Evolutionary conservation across 2,888 invertebrate species (phyloP).

Genomic region (Asteroscopus sphinx): DNA sequence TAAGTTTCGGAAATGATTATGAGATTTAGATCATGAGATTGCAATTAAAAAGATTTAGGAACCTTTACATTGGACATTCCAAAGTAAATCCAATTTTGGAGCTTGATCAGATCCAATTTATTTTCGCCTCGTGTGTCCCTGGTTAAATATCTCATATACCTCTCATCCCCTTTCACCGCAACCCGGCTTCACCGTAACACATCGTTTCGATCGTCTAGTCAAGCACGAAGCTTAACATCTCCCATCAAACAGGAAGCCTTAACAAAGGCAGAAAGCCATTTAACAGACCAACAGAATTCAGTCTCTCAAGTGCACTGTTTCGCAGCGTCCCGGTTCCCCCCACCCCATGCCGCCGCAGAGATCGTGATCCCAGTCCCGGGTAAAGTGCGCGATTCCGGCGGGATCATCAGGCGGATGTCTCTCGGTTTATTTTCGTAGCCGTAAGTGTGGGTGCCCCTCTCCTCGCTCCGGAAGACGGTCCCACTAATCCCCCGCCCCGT

Average conservation of each 20-base stretch:
- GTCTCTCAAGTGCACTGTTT: slow-evolving; percentile 64
- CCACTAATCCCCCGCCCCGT: slow-evolving; percentile 44
- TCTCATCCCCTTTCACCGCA: slow-evolving; percentile 24
- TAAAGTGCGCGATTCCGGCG: slow-evolving; percentile 78
- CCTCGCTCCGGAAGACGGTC: slow-evolving; percentile 28
- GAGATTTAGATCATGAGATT: too few species aligned
- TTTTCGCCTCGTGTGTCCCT: slow-evolving; percentile 17
- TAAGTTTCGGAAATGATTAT: too few species aligned
- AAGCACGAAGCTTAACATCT: slow-evolving; percentile 34
- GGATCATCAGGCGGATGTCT: slow-evolving; percentile 71
- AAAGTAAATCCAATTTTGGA: background rate
- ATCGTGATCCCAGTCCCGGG: slow-evolving; percentile 85
- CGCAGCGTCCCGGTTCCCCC: slow-evolving; percentile 61
- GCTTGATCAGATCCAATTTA: background rate
- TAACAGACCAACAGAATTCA: slow-evolving; percentile 15
- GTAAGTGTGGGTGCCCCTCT: slow-evolving; percentile 76
- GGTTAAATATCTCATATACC: slow-evolving; percentile 34
- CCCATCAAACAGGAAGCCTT: slow-evolving; percentile 33
- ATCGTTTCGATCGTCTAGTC: slow-evolving; percentile 26
- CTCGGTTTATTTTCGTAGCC: slow-evolving; percentile 71
- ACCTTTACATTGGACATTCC: too few species aligned
- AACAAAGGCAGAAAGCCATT: slow-evolving; percentile 15
- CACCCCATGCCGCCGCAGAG: slow-evolving; percentile 72
- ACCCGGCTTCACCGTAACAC: slow-evolving; percentile 34
- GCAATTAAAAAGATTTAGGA: too few species aligned